Evolutionary conservation across 2,888 invertebrate species (phyloP), one percentile per base, ranked within the genome.

Genomic region (Lepidochitona cinerea): DNA sequence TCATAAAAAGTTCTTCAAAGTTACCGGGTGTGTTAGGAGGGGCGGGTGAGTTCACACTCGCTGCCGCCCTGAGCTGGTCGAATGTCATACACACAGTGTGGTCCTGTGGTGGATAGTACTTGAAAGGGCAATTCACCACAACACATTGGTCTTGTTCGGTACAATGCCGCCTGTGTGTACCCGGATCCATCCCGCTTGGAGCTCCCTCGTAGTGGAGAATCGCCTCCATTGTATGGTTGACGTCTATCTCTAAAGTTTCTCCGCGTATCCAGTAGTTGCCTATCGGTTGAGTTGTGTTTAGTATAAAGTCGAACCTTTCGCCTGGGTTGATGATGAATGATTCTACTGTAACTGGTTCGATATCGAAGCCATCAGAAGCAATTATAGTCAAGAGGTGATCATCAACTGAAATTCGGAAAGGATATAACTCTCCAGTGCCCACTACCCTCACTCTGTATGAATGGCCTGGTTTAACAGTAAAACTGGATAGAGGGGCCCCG

Each of bases 241-340:
- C 33, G 5, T 53, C 70, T 14, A 52, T 41, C 33, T 80, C 79
- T 12, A 79, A 59, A 26, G 74, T 75, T 59, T 70, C 66, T 29
- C 75, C 80, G 26, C 84, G 64, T 18, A 84, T 71, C 81, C 79
- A 82, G 68, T 82, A 84, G 26, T 77, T 77, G 0, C 70, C 79
- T 36, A 65, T 66, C 4, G 66, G 33, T 54, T 79, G 75, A 53
- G 75, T 75, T 12, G 83, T 76, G 5, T 65, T 29, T 12, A 84
- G 14, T 14, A 76, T 36, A 37, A 84, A 77, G 65, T 83, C 83
- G 32, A 75, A 73, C 29, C 78, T 73, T 67, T 84, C 82, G 2
- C 83, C 84, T 1, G 80, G 72, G 33, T 72, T 68, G 37, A 82
- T 70, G 18, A 76, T 35, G 29, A 82, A 36, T 12, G 72, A 72